Percentiles rank a stretch among this genome's conserved stretches.
Conservation (phyloP, 1,140 invertebrate genomes). For the Cydia splendana region DNA sequence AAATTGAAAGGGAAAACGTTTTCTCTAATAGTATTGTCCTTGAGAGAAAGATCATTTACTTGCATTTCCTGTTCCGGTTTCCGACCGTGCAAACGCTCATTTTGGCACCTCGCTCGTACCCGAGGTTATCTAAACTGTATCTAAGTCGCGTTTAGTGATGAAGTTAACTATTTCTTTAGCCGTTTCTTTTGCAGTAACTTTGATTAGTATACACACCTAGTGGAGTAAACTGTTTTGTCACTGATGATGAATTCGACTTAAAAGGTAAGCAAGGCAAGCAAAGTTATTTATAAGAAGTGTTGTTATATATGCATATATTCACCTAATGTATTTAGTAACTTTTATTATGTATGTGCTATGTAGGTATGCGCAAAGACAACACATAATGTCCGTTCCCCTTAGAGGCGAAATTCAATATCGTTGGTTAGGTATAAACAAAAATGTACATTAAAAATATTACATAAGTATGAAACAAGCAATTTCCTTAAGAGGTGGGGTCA, state of each 20-base stretch:
- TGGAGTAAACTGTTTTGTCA: background rate
- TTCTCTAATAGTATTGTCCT: slow-evolving; percentile 66
- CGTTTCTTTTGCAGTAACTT: background rate
- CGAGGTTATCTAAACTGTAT: background rate
- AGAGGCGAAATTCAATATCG: too few species aligned
- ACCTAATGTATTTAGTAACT: too few species aligned
- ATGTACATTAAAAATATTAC: background rate
- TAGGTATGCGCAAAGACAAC: too few species aligned
- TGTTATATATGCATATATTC: too few species aligned
- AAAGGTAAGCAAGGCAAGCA: too few species aligned
- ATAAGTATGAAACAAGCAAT: background rate
- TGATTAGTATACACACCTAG: background rate
- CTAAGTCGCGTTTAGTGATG: background rate
- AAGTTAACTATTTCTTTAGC: background rate
- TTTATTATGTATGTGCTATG: too few species aligned
- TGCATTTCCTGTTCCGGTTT: slow-evolving; percentile 46
- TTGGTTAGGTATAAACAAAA: background rate
- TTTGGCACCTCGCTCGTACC: slow-evolving; percentile 11
- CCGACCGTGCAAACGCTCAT: slow-evolving; percentile 17
- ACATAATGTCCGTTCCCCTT: too few species aligned
- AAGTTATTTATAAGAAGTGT: too few species aligned
- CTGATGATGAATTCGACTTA: too few species aligned
- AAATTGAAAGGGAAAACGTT: slow-evolving; percentile 74
- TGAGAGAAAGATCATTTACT: slow-evolving; percentile 56
- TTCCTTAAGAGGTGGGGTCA: slow-evolving; percentile 36